A percentile compares a stretch with the other conserved stretches of the same genome.
phyloP scores from a whole-genome alignment of 2,888 invertebrate species.

The Entomobrya multifasciata region DNA sequence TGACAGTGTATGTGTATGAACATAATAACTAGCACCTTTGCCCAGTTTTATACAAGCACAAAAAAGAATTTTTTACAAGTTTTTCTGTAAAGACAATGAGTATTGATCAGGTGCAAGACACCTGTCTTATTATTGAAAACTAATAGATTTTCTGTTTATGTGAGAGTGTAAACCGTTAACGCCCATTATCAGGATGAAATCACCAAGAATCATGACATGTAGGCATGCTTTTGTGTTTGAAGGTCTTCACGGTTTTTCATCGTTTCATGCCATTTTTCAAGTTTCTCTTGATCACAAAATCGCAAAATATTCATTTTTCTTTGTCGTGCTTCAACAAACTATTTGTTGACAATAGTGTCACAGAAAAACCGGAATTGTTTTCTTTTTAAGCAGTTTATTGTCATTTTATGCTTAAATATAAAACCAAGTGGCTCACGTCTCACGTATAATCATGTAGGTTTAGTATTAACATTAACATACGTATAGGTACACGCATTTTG shows the following conservation, averaged over 20 bases:
- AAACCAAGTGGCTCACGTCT: conserved; percentile 6
- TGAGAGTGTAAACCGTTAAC: conserved; percentile 22
- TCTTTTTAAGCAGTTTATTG: neutral
- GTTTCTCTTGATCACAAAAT: neutral
- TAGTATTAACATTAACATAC: neutral
- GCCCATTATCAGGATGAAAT: conserved; percentile 24
- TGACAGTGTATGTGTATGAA: neutral
- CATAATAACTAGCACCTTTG: conserved; percentile 6
- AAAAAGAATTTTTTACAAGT: conserved; percentile 29
- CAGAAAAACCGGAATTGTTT: conserved; percentile 21
- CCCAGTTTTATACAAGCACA: neutral
- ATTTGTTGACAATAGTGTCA: neutral
- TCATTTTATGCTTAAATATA: neutral
- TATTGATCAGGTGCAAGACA: too few species aligned
- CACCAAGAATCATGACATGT: conserved; percentile 7
- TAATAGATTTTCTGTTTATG: conserved; percentile 5
- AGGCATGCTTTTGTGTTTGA: neutral
- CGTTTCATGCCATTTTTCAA: conserved; percentile 32
- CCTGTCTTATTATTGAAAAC: neutral
- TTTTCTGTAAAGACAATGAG: neutral
- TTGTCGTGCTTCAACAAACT: neutral
- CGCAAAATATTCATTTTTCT: neutral
- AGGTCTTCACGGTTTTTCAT: conserved; percentile 42
- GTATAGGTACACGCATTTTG: neutral
- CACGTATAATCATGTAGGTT: conserved; percentile 7